These are phyloP conservation scores for Hystrix brachyura DNA, from an alignment of 2,113 vertebrate genomes.

Conservation along the genomic window DNA sequence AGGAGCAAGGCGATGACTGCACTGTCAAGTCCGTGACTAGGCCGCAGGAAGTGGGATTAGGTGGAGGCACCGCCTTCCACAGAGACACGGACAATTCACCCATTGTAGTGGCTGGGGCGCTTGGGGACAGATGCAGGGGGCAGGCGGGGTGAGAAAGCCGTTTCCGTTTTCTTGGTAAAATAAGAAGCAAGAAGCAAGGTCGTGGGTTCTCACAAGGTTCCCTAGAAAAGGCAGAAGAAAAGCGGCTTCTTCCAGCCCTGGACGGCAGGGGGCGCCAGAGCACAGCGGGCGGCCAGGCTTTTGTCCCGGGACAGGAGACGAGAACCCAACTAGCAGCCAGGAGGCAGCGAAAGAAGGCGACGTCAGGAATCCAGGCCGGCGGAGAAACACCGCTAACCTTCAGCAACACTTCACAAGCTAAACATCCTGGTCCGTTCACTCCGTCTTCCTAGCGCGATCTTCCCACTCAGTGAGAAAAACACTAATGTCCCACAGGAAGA, in stretches of 20 bases:
- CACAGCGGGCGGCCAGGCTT: not conserved
- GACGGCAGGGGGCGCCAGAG: not conserved
- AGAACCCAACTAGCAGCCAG: not conserved
- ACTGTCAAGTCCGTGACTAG: not conserved
- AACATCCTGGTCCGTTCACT: not conserved
- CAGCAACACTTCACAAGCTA: not conserved
- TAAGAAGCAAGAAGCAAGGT: not conserved
- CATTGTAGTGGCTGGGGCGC: not conserved
- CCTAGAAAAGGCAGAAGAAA: not conserved
- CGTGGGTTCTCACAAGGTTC: not conserved
- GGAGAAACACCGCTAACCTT: not conserved
- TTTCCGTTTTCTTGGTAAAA: constrained; percentile 40
- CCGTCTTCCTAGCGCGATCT: not conserved
- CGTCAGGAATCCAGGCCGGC: not conserved
- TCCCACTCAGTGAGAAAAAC: constrained; percentile 3
- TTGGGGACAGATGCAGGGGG: not conserved
- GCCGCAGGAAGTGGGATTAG: not conserved
- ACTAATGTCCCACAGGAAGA: not conserved
- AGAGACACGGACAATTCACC: not conserved
- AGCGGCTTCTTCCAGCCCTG: not conserved
- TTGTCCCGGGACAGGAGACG: not conserved
- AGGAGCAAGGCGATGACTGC: not conserved
- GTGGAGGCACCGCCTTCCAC: not conserved
- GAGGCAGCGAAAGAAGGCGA: not conserved
- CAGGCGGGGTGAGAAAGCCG: not conserved